Evolutionary conservation across 2,888 invertebrate species (phyloP), one percentile per base, ranked within the genome.

Genomic region (Eueremaeus valkanovi): DNA sequence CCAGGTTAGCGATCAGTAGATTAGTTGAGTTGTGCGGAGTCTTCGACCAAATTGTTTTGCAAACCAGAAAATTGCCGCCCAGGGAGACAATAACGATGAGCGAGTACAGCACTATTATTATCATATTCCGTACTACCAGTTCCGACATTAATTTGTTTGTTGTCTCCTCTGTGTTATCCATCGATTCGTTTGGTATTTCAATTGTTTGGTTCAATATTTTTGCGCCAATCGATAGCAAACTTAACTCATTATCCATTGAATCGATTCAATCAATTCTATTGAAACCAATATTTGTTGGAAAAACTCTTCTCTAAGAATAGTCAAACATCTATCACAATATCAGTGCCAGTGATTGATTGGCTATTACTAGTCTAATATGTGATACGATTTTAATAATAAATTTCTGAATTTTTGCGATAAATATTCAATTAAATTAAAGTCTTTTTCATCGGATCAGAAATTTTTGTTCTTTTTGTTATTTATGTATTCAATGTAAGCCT

Each of bases 21-120:
- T 87, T 86, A 0, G 87, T 87, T 58, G 86, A 83, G 0, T 86
- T 85, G 79, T 86, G 86, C 84, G 87, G 85, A 73, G 84, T 81
- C 78, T 85, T 83, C 79, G 85, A 86, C 45, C 85, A 81, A 1
- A 87, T 86, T 13, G 87, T 85, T 78, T 84, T 85, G 24, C 85
- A 84, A 3, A 86, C 86, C n/a, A 86, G 81, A 21, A 80, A 75
- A 77, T 84, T 84, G 13, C 84, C 84, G 51, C 80, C 80, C 2
- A 83, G 77, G 6, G 86, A 85, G 6, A 85, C 81, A 6, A 84
- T 68, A 77, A 86, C 85, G 33, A 86, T 83, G 45, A 84, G 77
- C 63, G 83, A 80, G 78, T 86, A 87, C 76, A 84, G 81, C 31
- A 79, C 72, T 51, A 72, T 74, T 58, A 79, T 79, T 13, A 77